Evolutionary conservation across 1,140 invertebrate species (phyloP), one percentile per base, ranked within the genome.

Genomic region (Cyphomyrmex costatus): DNA sequence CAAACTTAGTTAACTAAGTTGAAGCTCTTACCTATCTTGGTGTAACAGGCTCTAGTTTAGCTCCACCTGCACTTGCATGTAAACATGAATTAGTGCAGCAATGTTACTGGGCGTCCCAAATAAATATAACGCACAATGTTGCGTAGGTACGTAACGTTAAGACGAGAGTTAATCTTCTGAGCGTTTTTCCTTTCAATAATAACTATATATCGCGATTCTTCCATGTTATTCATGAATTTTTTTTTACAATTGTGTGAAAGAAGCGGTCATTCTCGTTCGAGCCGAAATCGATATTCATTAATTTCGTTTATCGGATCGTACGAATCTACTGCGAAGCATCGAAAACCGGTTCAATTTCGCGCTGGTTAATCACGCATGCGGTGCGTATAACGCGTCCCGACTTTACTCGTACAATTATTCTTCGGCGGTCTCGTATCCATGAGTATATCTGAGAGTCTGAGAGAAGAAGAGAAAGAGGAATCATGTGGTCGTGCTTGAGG

Each of bases 341-440:
- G 33, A 24, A 58, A 90, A 90, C 89, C 88, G 88, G 89, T 90
- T 90, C 87, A 85, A 90, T 89, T 90, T 89, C 42, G 88, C 85
- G 49, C 66, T 73, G 85, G 60, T 90, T 90, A 89, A 87, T 84
- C 73, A 51, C 49, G 33, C 60, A 12, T 30, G 70, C 12, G 61
- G 24, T 77, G 76, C 65, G n/a, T 16, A 30, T 10, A 66, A 46
- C 66, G 58, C 49, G 33, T 82, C 46, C n/a, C 21, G 46, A 60
- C 63, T 74, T 83, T 8, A 19, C 49, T 21, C 21, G 42, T 53
- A 61, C 65, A 33, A 89, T 89, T 82, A 83, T 88, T 88, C 65
- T 30, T 12, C 76, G 12, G 27, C 49, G 66, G 24, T 42, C 42
- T 56, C 60, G 82, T 56, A n/a, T 60, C 33, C 53, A n/a, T 56